These are phyloP conservation scores for Strigops habroptila DNA, from an alignment of 2,113 vertebrate species.

Conservation along the genomic window DNA sequence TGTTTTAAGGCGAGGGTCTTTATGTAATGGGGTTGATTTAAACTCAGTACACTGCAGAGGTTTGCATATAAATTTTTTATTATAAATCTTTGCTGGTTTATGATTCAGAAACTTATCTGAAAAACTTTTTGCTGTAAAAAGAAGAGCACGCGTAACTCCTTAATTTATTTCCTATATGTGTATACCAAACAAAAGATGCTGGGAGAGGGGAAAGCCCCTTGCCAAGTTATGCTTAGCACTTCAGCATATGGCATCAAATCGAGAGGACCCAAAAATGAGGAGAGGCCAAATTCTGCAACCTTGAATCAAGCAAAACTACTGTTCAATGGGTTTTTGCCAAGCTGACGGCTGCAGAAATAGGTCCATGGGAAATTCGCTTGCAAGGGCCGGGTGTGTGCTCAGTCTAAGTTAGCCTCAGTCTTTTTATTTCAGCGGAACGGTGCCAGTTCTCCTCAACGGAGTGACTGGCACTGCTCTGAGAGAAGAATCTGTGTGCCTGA, in stretches of 20 bases:
- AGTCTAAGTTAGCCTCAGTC: neutral
- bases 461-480: neutral
- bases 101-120: constrained; percentile 18
- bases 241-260: neutral
- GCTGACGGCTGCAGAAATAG: neutral
- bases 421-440: neutral
- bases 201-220: neutral
- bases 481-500: neutral
- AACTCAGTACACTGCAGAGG: neutral
- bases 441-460: neutral
- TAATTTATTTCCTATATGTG: constrained; percentile 25
- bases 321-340: neutral
- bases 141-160: neutral
- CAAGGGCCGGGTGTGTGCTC: neutral
- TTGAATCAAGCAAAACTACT: neutral
- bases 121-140: constrained; percentile 17
- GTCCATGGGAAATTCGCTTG: neutral
- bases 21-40: neutral
- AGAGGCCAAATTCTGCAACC: neutral
- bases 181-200: constrained; percentile 26
- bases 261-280: neutral
- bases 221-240: constrained; percentile 6
- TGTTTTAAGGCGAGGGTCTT: neutral
- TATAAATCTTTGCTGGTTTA: constrained; percentile 18
- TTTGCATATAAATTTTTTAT: constrained; percentile 29